Base-by-base conservation (phyloP, 2,113 vertebrate species). In the Seriola quinqueradiata region DNA sequence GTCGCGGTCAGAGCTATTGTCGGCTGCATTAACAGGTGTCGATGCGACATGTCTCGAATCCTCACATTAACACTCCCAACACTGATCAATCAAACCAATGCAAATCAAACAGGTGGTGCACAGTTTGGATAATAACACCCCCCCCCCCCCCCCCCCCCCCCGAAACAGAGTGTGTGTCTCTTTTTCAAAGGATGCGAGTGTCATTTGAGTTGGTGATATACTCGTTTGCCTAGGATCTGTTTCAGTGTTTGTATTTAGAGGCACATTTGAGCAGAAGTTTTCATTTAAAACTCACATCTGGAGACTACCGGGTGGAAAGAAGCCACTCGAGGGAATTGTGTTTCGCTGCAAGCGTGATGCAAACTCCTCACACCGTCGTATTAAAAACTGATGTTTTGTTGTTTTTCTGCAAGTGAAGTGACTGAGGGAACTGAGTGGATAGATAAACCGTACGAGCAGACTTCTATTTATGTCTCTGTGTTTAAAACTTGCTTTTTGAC, bases 101-200 rank as follows among this genome's bases (percentile, higher is more conserved):
- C 79, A 79, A 79, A 84, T 82, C 7, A 38, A 81, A 58, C 88
- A 91, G 84, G 86, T 86, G 82, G 67, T 50, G 3, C 19, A 50
- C 50, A 2, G 46, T 68, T 69, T 65, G 44, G 61, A 67, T 61
- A 65, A 57, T 46, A 73, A 38, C 25, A 66, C 28, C 28, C 2
- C 2, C 2, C 28, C 2, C 2, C 28, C 28, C 28, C 28, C 28
- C 28, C 28, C 28, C 28, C 28, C 28, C 28, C 28, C 2, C 28
- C 52, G 57, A 75, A 75, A 70, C 40, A 77, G 38, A 57, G 34
- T 50, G 38, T 40, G 59, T 17, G 1, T 25, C 21, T 68, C 16
- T 67, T 42, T 50, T 66, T 55, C 57, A 78, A 76, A 79, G 55
- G 38, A 70, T 52, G 17, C 3, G 5, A 55, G 34, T 46, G 28